These are phyloP conservation scores for Hypothenemus hampei DNA, from an alignment of 1,140 invertebrate genomes.

Conservation along the genomic window DNA sequence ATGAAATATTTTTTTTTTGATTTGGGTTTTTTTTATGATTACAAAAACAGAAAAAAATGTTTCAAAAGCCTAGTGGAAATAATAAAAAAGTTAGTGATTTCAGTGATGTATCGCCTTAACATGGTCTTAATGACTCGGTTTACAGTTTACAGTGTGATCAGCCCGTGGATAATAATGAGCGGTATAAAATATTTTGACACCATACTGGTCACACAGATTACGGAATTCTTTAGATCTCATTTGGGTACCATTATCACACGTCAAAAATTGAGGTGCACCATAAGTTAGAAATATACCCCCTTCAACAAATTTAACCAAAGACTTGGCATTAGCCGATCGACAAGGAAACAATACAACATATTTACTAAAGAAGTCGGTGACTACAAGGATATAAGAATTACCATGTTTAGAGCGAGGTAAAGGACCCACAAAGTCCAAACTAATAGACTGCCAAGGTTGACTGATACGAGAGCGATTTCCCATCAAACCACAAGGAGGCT, in stretches of 20 bases:
- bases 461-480: constrained; percentile 4
- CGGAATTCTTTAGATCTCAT: constrained; percentile 22
- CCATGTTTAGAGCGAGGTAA: constrained; percentile 33
- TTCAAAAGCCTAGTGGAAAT: constrained; percentile 24
- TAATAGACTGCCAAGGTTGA: constrained; percentile 35
- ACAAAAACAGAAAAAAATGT: no score
- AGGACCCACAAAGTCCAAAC: constrained; percentile 38
- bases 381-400: constrained; percentile 37
- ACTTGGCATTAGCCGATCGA: constrained; percentile 11
- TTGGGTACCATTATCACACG: constrained; percentile 35
- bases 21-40: no score
- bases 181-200: constrained; percentile 22
- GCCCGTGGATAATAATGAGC: constrained; percentile 31
- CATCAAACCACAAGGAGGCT: constrained; percentile 33
- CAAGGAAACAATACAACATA: constrained; percentile 27
- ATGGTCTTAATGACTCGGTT: constrained; percentile 32
- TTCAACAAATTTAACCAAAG: constrained; percentile 21
- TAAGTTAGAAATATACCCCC: constrained; percentile 27
- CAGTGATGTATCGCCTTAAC: constrained; percentile 20
- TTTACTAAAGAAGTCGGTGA: constrained; percentile 41
- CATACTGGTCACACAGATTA: constrained; percentile 14
- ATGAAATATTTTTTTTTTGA: no score
- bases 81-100: no score
- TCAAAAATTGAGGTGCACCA: constrained; percentile 24
- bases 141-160: constrained; percentile 26